Evolutionary conservation across 2,888 invertebrate species (phyloP), one percentile per base, ranked within the genome.

Genomic region (Clanis bilineata): DNA sequence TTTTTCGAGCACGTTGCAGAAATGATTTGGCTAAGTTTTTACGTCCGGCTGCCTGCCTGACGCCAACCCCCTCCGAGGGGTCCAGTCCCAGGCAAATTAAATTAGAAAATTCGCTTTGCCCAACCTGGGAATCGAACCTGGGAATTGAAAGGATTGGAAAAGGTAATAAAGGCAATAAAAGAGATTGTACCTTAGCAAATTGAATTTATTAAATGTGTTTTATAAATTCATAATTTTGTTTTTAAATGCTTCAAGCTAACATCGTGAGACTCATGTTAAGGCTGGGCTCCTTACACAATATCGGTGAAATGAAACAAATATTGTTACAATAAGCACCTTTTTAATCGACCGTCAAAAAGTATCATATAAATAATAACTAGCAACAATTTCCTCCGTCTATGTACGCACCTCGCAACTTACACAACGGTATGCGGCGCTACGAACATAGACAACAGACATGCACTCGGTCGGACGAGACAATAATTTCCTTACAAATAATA

Each of bases 311-410:
- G 66, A 77, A 76, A 73, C 69, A 66, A 72, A 61, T 60, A 45
- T 44, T 68, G 66, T 71, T 79, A 77, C 83, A 79, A 76, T 87
- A 92, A 90, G 91, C 91, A 92, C 91, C 90, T 88, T 88, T 88
- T 88, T 90, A 90, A 84, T 90, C 81, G 80, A 88, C 85, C 84
- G 86, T 88, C 88, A 87, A 86, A 87, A 87, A 83, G 77, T 85
- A 84, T 82, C 82, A 80, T 83, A 86, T 79, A 86, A 85, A 86
- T 86, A 86, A 85, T 82, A 84, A 83, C 82, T 85, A 79, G 73
- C 72, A 84, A 85, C 82, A 83, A 73, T 81, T 79, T 79, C 64
- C 67, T 74, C 70, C 79, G 82, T 85, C 83, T 85, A 82, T 72
- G 67, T 70, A 66, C 15, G 51, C 32, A 51, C 51, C 45, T 56